Evolutionary conservation across 2,888 invertebrate species (phyloP), one percentile per base, ranked within the genome.

Genomic region (Orchesella flavescens): DNA sequence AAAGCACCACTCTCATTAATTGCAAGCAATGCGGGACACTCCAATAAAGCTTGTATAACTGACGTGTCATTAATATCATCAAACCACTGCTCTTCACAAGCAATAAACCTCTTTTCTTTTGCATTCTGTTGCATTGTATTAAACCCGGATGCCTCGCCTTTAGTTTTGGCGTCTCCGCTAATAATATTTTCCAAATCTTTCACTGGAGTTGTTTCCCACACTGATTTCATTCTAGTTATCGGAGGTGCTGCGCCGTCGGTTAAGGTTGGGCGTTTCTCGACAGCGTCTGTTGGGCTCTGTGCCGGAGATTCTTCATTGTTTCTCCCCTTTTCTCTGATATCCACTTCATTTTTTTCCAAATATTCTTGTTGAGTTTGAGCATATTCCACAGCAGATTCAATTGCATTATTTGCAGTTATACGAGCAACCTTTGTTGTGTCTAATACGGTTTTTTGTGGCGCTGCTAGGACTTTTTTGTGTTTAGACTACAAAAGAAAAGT

Each of bases 11-110:
- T 75, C 12, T 86, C 85, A 75, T 75, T 81, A 7, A 87, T 87
- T 12, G 86, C 84, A 23, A 86, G 24, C n/a, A 87, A 65, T 0
- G 86, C 87, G 12, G 87, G 86, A 65, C 87, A 87, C 19, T 85
- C 83, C 15, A 87, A 59, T 7, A 86, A 23, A 23, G 85, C 57
- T 69, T 84, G 74, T 24, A 84, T 82, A 17, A 80, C 82, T 1
- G 84, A 78, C 9, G 53, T 77, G 24, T 86, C 86, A 21, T 75
- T 49, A 5, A 81, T 44, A 24, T 84, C 83, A 21, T 84, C 77
- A 59, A 83, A 84, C 61, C 53, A 84, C 55, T 84, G 65, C 17
- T 76, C 80, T 24, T 86, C 86, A 74, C 86, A 86, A 1, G 84
- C 81, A 12, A 83, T 81, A 61, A 86, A 86, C 46, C 75, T 61